Base-by-base conservation (phyloP, 2,797 vertebrate genomes). In the Trematomus bernacchii region DNA sequence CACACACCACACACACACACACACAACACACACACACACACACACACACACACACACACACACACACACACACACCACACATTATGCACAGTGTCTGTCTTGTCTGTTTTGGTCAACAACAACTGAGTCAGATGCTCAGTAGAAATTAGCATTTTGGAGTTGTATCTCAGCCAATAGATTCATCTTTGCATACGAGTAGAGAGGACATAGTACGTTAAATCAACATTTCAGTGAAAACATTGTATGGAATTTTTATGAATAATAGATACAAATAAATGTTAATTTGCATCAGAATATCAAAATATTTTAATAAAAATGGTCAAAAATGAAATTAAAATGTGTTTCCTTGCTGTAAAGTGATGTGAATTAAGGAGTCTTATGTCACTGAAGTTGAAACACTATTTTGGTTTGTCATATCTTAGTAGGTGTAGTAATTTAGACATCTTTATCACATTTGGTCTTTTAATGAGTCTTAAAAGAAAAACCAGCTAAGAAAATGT, bases 81-180 rank as follows among this genome's bases (percentile, higher is more conserved):
- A 66, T 77, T 68, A 66, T 78, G 65, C 54, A 58, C 71, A 61
- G 10, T 71, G 78, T 86, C 80, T 77, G 70, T 76, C 72, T 74
- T 68, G 78, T 86, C 80, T 77, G 70, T 75, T 71, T 75, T 60
- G 53, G 63, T 82, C 15, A 18, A 81, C 50, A 64, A 79, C 30
- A n/a, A n/a, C n/a, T 73, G 59, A 83, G 64, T 80, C 62, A 71
- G 64, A 73, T 52, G 66, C 65, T 70, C 33, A 61, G 54, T 66
- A 57, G 61, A 76, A 64, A 86, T 89, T 77, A 47, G 37, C 71
- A 79, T 87, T 69, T 84, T 70, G 53, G 44, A 74, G 46, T 61
- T 80, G 69, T 57, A 50, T 61, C 67, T 66, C 44, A 66, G 80
- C 70, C 76, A 90, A 51, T 44, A 27, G 44, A 63, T 69, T 80